Evolutionary conservation across 2,888 invertebrate genomes (phyloP), one percentile per base, ranked within the genome.

Genomic region (Cryptocheilus praepositus): DNA sequence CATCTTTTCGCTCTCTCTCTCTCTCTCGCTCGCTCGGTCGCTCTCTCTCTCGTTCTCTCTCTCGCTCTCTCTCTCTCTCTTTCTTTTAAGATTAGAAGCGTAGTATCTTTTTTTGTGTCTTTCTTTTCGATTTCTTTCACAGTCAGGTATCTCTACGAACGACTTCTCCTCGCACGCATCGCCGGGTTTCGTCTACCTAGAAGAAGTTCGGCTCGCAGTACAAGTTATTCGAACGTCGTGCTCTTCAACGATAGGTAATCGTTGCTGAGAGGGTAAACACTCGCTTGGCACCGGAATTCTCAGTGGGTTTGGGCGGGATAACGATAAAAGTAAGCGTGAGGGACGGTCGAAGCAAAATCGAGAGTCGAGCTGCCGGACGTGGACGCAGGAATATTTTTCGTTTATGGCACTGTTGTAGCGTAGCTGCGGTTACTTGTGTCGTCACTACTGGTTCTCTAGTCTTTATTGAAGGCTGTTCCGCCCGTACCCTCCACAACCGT

Each of bases 21-120:
- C 80, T 85, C 80, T 83, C 84, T 82, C 83, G 74, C 76, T 82
- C 82, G 85, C 85, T 71, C n/a, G n/a, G n/a, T n/a, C n/a, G n/a
- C n/a, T n/a, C n/a, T n/a, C n/a, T n/a, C n/a, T n/a, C 80, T 83
- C 84, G 82, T 83, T 74, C 76, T 82, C 82, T 86, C 85, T 71
- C 80, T 85, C 80, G 83, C 84, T 82, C 83, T 74, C 76, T 82
- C 82, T 86, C 80, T 83, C 84, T 82, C 83, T 74, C 76, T 82
- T 82, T 86, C 85, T 71, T 81, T 85, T 86, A 85, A 86, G 77
- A 86, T 85, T 86, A 86, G 80, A 86, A 86, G 86, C 86, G 86
- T 86, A 85, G 80, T 84, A 83, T 80, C 80, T 84, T 81, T 77
- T 74, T 75, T 64, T 67, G 74, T 71, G 74, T 65, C 55, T 75